Evolutionary conservation across 2,797 vertebrate genomes (phyloP).

Genomic region (Anolis apletophallus): DNA sequence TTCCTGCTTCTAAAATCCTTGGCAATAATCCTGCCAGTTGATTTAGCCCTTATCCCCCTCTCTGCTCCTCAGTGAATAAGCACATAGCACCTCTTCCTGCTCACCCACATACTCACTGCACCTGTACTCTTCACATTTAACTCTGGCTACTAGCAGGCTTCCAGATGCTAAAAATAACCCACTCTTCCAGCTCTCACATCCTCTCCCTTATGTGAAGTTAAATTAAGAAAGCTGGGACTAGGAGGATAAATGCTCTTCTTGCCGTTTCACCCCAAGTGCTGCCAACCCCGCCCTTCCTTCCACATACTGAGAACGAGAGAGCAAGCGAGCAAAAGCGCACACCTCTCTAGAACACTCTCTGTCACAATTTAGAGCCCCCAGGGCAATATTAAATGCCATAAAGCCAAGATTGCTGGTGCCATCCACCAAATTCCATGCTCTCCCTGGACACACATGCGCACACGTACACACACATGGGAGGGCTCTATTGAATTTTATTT

Average conservation of each 20-base stretch:
- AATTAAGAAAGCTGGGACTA: conserved; percentile 42
- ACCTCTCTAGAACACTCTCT: conserved; percentile 9
- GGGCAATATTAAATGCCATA: conserved; percentile 25
- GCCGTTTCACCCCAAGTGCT: neutral
- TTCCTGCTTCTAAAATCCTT: neutral
- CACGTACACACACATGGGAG: neutral
- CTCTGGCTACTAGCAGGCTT: conserved; percentile 28
- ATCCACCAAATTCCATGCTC: conserved; percentile 6
- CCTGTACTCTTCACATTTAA: conserved; percentile 39
- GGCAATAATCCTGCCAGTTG: neutral
- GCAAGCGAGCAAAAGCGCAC: too few relatives aligned
- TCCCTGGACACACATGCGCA: neutral
- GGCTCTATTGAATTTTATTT: conserved; percentile 27
- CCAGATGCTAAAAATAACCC: conserved; percentile 41
- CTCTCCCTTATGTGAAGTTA: conserved; percentile 39
- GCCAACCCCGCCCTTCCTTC: neutral
- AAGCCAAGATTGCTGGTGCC: conserved; percentile 6
- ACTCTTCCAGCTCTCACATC: conserved; percentile 25
- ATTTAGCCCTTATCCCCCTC: neutral
- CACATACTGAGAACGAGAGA: neutral
- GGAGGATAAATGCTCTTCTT: conserved; percentile 6
- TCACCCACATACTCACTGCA: neutral
- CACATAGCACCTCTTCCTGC: neutral
- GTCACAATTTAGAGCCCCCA: conserved; percentile 9
- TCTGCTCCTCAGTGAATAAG: neutral